Evolutionary conservation across 64 coral and sea anemone species (phyloP), one percentile per base, ranked within the genome.

Genomic region (Actinia tenebrosa): DNA sequence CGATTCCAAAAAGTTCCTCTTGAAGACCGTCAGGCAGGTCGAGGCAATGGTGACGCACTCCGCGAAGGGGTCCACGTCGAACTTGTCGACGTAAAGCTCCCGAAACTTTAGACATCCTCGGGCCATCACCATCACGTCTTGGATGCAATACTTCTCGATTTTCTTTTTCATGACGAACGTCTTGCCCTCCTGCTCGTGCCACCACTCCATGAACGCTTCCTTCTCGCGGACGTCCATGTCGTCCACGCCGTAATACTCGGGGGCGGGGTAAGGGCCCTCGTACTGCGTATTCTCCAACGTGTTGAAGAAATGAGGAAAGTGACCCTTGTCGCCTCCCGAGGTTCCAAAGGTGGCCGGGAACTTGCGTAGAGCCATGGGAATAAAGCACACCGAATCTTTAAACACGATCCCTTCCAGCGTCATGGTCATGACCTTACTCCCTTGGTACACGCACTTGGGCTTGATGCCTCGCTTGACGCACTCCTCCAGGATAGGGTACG

Each of bases 301-400:
- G 45, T 94, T 94, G 10, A 94, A 94, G 14, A 87, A 89, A 50
- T 94, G 92, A 0, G 92, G 92, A 79, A 94, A 94, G 30, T 47
- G 87, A 0, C 88, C 92, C 50, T 90, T 94, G 7, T 56, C 80
- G 1, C 64, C 60, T 5, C 79, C 78, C 0, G 11, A 16, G 0
- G 53, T 1, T 0, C 53, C 78, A 27, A 94, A 90, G 1, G 88
- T 84, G 8, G 53, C 30, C 25, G 17, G 84, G 27, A 19, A 93
- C 89, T 3, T 6, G 0, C 0, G 11, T 7, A 2, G 89, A 3
- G 0, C 54, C 60, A 87, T 81, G 3, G 63, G 84, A 0, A 90
- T n/a, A 20, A 94, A 94, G 20, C 56, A 84, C 42, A 84, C 23
- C 0, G 77, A 71, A 44, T 93, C 84, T 37, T 78, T 86, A 56